phyloP scores from a whole-genome alignment of 2,113 vertebrate species.

The Rousettus leschenaultii region DNA sequence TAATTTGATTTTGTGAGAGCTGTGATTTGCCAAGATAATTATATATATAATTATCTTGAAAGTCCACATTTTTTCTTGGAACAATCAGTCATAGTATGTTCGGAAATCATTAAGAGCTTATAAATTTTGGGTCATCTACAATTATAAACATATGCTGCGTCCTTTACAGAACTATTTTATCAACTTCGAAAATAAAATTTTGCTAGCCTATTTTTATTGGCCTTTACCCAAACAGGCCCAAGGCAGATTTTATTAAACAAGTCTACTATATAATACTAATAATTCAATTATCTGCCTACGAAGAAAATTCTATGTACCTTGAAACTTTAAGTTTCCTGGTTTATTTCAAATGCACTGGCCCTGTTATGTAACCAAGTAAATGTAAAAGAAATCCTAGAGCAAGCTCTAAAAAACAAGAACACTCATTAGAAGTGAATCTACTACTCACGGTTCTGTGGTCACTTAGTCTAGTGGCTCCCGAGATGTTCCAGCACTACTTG shows the following conservation, averaged over 20 bases:
- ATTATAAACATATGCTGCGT: neutral
- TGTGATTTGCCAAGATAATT: neutral
- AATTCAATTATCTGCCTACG: neutral
- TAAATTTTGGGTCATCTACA: neutral
- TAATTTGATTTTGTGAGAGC: neutral
- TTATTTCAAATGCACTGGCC: neutral
- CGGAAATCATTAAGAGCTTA: neutral
- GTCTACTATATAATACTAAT: neutral
- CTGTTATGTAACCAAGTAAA: neutral
- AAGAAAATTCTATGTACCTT: neutral
- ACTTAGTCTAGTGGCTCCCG: neutral
- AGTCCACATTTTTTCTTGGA: neutral
- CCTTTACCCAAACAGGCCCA: neutral
- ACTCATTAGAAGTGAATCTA: neutral
- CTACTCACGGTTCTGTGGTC: neutral
- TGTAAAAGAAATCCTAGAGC: neutral
- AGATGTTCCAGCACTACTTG: neutral
- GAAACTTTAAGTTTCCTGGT: neutral
- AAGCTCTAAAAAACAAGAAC: neutral
- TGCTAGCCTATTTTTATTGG: neutral
- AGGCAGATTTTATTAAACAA: neutral
- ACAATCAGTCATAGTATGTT: neutral
- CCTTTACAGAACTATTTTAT: neutral
- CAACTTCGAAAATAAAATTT: neutral
- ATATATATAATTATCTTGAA: neutral